Conservation (phyloP, 2,113 vertebrate species). For the Actenoides lindsayi region DNA sequence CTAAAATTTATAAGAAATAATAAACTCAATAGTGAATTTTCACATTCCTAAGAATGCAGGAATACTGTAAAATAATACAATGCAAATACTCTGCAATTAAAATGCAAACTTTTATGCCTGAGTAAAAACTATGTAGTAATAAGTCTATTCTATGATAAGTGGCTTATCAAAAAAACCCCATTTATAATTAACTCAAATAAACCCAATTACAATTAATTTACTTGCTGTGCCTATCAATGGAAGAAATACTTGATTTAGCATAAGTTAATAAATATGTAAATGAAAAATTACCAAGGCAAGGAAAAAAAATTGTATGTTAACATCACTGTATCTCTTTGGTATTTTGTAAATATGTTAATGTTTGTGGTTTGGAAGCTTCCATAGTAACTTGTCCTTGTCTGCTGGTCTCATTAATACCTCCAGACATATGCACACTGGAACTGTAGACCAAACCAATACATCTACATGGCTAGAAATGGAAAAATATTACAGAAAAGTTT, state of each 20-base stretch:
- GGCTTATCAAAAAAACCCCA: not conserved
- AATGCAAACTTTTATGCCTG: not conserved
- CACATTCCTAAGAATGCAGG: not conserved
- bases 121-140: not conserved
- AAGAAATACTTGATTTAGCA: constrained; percentile 29
- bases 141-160: not conserved
- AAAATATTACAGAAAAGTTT: not conserved
- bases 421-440: not conserved
- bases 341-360: not conserved
- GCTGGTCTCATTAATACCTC: not conserved
- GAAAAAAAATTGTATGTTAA: not conserved
- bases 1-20: not conserved
- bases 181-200: constrained; percentile 27
- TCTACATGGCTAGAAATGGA: not conserved
- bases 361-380: not conserved
- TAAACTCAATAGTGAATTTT: not conserved
- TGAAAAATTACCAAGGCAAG: not conserved
- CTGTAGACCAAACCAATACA: not conserved
- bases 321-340: not conserved
- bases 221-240: not conserved
- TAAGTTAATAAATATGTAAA: constrained; percentile 43
- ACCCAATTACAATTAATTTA: constrained; percentile 24
- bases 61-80: not conserved
- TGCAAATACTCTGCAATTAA: not conserved
- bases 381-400: not conserved